These are phyloP conservation scores for Oncorhynchus clarkii DNA, from an alignment of 2,113 vertebrate genomes.

Conservation along the genomic window DNA sequence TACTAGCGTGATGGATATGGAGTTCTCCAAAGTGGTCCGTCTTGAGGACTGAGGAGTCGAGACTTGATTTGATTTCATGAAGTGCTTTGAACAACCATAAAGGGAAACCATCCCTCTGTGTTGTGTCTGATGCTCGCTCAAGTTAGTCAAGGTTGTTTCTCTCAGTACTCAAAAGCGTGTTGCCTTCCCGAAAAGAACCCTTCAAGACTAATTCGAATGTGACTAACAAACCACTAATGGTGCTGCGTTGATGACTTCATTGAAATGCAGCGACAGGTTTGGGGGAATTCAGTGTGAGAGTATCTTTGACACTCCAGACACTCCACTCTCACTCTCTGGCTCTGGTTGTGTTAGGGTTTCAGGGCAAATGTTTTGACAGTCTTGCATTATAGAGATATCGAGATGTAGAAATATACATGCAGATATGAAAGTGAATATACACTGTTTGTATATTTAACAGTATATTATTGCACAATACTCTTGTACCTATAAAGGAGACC, in stretches of 20 bases:
- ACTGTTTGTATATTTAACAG: no score
- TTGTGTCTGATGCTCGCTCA: no score
- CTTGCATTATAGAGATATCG: no score
- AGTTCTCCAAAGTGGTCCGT: background rate
- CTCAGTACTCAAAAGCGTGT: background rate
- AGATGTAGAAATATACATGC: no score
- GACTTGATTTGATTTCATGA: no score
- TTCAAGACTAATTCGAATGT: conserved; percentile 33
- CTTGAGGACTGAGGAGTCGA: no score
- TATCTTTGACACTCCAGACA: conserved; percentile 29
- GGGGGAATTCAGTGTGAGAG: conserved; percentile 1
- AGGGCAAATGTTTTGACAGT: background rate
- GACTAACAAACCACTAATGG: conserved; percentile 49
- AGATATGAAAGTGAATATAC: background rate
- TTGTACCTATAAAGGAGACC: no score
- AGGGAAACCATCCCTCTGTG: no score
- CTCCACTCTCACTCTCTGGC: background rate
- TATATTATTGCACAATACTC: no score
- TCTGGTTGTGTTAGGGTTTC: background rate
- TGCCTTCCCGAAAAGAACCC: background rate
- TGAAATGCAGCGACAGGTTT: conserved; percentile 61
- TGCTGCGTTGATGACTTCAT: conserved; percentile 57
- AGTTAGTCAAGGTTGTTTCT: no score
- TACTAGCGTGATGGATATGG: background rate
- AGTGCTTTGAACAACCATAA: no score